Evolutionary conservation across 23 tunicate species (phyloP).

Genomic region (Oikopleura vanhoeffeni): DNA sequence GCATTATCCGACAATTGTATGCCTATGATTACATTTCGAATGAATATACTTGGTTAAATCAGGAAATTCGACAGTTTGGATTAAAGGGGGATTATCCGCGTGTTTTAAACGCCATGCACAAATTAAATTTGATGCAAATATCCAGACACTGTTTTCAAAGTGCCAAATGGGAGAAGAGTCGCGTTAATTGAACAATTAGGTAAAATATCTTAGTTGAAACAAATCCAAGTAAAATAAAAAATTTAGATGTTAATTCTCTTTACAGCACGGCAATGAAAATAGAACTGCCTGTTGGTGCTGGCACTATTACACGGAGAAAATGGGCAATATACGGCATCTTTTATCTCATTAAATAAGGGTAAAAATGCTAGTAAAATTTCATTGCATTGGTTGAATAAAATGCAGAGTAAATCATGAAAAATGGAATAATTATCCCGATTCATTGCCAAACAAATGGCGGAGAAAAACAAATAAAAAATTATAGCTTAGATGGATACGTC

Average conservation of each 20-base stretch:
- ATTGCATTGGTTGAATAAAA: background rate
- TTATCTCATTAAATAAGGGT: background rate
- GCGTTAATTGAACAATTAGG: too few relatives aligned
- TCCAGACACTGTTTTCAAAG: background rate
- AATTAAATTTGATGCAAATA: background rate
- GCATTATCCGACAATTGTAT: background rate
- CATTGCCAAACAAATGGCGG: background rate
- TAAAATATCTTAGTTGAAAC: too few relatives aligned
- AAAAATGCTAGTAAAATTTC: background rate
- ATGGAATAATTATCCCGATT: background rate
- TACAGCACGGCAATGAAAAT: background rate
- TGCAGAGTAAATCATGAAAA: background rate
- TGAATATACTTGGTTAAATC: background rate
- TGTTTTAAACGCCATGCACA: background rate
- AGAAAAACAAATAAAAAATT: background rate
- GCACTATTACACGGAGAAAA: too few relatives aligned
- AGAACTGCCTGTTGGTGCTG: background rate
- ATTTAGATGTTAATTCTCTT: background rate
- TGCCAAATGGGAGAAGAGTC: background rate
- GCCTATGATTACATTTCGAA: background rate
- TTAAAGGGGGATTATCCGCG: background rate
- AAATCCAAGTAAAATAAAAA: background rate
- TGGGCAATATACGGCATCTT: background rate
- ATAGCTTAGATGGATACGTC: background rate
- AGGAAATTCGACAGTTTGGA: background rate